phyloP scores from a whole-genome alignment of 2,888 invertebrate genomes.

The Eilema depressum region DNA sequence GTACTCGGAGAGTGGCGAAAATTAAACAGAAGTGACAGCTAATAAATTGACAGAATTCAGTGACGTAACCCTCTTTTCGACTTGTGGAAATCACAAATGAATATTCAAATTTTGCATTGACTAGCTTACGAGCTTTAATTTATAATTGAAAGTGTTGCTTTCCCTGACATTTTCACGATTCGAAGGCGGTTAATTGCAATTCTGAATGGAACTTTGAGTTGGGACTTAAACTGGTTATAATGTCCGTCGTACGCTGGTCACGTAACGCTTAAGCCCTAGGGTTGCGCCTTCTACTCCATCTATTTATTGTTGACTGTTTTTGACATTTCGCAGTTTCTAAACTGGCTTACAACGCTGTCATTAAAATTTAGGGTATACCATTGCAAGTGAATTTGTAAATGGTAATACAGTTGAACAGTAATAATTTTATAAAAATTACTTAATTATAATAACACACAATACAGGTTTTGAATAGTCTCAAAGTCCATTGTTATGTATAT shows the following conservation, averaged over 20 bases:
- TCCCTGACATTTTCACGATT: constrained; percentile 64
- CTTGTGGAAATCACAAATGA: constrained; percentile 55
- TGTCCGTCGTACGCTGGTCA: constrained; percentile 71
- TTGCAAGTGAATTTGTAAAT: constrained; percentile 31
- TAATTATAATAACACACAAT: no score
- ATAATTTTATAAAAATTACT: not conserved
- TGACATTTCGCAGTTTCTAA: constrained; percentile 71
- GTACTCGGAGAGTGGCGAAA: constrained; percentile 22
- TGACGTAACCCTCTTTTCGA: constrained; percentile 48
- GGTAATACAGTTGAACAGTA: not conserved
- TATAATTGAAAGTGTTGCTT: constrained; percentile 62
- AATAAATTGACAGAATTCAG: constrained; percentile 49
- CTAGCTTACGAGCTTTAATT: constrained; percentile 56
- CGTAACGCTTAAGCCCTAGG: constrained; percentile 71
- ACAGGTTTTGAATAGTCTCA: no score
- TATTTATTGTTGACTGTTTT: constrained; percentile 68
- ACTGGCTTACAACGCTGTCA: constrained; percentile 52
- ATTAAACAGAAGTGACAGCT: constrained; percentile 39
- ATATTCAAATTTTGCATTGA: constrained; percentile 57
- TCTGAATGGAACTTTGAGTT: constrained; percentile 73
- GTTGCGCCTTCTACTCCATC: constrained; percentile 67
- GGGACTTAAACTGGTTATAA: constrained; percentile 74
- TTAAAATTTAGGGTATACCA: constrained; percentile 39
- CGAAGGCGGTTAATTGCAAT: constrained; percentile 73
- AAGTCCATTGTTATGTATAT: no score